Percentiles rank a stretch among this genome's conserved stretches.
These are phyloP conservation scores for Alauda arvensis DNA, from an alignment of 2,797 vertebrate species.

Conservation along the genomic window DNA sequence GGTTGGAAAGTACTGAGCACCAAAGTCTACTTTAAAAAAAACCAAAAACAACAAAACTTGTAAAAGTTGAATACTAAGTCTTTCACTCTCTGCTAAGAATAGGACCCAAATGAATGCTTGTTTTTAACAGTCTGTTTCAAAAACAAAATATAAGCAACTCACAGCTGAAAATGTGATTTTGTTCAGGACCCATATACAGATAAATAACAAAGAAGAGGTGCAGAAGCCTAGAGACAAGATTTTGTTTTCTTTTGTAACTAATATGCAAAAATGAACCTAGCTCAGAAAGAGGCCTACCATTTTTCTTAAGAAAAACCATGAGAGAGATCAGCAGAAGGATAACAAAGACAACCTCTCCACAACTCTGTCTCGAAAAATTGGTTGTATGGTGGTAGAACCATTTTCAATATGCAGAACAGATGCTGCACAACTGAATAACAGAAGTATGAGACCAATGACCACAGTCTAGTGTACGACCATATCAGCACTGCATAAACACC, in stretches of 20 bases:
- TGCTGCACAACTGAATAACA: not conserved
- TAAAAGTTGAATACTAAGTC: not conserved
- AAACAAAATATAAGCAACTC: not conserved
- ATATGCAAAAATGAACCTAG: not conserved
- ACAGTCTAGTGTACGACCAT: not conserved
- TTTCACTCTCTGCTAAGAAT: not conserved
- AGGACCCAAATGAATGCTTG: not conserved
- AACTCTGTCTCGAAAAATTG: not conserved
- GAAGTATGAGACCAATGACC: not conserved
- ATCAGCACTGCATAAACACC: not conserved
- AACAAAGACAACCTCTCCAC: not conserved
- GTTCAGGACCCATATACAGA: not conserved
- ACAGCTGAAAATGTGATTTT: not conserved
- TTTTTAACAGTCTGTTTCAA: not conserved
- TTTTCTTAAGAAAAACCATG: not conserved
- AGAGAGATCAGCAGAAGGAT: not conserved
- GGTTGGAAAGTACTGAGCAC: not conserved
- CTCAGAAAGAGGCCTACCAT: fast-evolving
- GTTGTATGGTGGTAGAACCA: not conserved
- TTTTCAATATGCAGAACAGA: not conserved
- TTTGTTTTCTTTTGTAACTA: not conserved
- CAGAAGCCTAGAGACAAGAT: not conserved
- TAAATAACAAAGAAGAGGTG: not conserved
- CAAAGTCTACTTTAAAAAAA: not conserved
- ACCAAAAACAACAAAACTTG: not conserved